These are phyloP conservation scores for Lepus europaeus DNA, from an alignment of 2,113 vertebrate genomes.

Conservation along the genomic window DNA sequence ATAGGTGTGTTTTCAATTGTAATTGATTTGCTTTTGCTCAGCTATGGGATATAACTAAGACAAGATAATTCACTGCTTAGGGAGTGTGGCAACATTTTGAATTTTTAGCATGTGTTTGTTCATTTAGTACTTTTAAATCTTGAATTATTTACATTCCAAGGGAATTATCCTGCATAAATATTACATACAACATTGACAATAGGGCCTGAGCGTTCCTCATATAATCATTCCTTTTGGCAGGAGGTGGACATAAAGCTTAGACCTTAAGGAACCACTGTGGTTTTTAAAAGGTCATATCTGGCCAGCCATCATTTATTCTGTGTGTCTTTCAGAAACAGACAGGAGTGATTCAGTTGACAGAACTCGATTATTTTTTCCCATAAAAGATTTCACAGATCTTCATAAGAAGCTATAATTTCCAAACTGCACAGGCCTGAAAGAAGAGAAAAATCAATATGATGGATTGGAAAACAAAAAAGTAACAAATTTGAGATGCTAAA, in stretches of 20 bases:
- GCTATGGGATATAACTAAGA: not conserved
- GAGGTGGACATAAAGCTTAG: slow-evolving; percentile 56
- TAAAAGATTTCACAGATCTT: slow-evolving; percentile 73
- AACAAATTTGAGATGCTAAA: slow-evolving; percentile 55
- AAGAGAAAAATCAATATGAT: slow-evolving; percentile 68
- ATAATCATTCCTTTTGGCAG: slow-evolving; percentile 53
- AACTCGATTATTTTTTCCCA: slow-evolving; percentile 64
- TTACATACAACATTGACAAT: slow-evolving; percentile 63
- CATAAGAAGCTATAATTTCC: slow-evolving; percentile 61
- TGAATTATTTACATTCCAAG: slow-evolving; percentile 75
- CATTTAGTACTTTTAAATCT: slow-evolving; percentile 70
- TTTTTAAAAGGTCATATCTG: slow-evolving; percentile 79
- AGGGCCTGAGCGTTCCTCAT: not conserved
- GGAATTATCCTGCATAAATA: slow-evolving; percentile 72
- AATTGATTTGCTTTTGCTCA: not conserved
- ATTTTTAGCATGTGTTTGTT: slow-evolving; percentile 68
- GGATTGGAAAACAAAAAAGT: slow-evolving; percentile 60
- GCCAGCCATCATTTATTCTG: slow-evolving; percentile 64
- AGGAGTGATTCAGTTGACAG: slow-evolving; percentile 58
- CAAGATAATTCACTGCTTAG: slow-evolving; percentile 25
- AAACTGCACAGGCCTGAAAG: slow-evolving; percentile 20
- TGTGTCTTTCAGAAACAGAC: slow-evolving; percentile 60
- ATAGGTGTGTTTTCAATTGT: not conserved
- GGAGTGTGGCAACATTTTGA: slow-evolving; percentile 40
- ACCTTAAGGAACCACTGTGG: slow-evolving; percentile 61